These are phyloP conservation scores for Anastrepha obliqua DNA, from an alignment of 1,140 invertebrate genomes.

Conservation along the genomic window DNA sequence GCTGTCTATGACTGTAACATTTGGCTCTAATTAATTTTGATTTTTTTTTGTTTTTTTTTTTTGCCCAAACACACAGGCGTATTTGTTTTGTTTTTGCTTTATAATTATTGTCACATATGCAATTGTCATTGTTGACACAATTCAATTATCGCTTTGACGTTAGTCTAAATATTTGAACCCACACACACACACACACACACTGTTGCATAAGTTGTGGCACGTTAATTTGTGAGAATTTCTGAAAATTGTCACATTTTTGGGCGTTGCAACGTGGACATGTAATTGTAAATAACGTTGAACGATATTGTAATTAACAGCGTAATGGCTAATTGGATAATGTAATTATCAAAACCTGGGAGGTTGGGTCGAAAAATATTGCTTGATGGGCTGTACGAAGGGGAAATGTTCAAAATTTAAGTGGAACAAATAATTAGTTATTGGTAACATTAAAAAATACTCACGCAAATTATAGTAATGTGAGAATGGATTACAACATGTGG, in stretches of 20 bases:
- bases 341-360: not conserved
- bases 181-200: not conserved
- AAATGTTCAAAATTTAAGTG: too few species aligned
- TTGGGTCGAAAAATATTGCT: not conserved
- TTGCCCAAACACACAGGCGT: not conserved
- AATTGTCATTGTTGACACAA: conserved; percentile 9
- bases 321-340: not conserved
- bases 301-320: not conserved
- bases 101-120: not conserved
- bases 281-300: not conserved
- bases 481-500: too few species aligned
- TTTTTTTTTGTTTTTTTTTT: not conserved
- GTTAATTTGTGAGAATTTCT: conserved; percentile 18
- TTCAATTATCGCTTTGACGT: conserved; percentile 26
- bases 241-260: conserved; percentile 5
- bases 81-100: not conserved
- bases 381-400: too few species aligned
- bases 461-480: too few species aligned
- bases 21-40: conserved; percentile 21
- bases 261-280: not conserved
- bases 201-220: not conserved
- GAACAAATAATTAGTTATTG: too few species aligned
- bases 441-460: too few species aligned
- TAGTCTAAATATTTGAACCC: not conserved
- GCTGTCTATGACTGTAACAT: not conserved